phyloP scores from a whole-genome alignment of 2,113 vertebrate species.

The Oreochromis tanganicae region DNA sequence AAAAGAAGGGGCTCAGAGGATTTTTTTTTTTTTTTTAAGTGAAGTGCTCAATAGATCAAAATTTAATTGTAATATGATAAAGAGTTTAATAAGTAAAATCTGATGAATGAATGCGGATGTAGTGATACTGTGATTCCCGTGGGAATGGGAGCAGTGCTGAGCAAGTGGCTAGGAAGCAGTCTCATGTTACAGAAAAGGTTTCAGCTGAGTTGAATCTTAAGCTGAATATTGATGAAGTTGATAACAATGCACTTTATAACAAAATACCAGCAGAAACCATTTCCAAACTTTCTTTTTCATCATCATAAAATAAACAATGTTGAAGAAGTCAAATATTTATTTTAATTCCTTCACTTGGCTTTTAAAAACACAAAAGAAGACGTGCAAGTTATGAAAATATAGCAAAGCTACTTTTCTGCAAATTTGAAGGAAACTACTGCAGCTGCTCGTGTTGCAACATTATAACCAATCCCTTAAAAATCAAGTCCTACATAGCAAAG shows the following conservation, averaged over 20 bases:
- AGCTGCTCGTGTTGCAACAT: neutral
- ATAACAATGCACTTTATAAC: neutral
- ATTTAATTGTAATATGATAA: neutral
- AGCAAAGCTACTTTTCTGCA: neutral
- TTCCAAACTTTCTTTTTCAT: neutral
- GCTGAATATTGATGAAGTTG: neutral
- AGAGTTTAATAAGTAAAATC: neutral
- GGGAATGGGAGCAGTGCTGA: neutral
- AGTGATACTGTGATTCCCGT: neutral
- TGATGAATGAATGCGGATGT: neutral
- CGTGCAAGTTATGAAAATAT: accelerated
- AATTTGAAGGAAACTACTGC: neutral
- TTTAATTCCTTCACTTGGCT: neutral
- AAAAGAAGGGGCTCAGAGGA: neutral
- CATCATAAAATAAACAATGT: neutral
- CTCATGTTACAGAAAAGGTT: neutral
- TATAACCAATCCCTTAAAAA: neutral
- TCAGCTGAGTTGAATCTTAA: neutral
- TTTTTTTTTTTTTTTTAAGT: neutral
- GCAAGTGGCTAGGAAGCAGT: neutral
- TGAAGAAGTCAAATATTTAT: neutral
- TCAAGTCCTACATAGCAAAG: neutral
- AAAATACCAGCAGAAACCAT: neutral
- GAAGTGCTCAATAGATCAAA: neutral
- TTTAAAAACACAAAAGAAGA: neutral